Percentiles rank a stretch among this genome's conserved stretches.
phyloP scores from a whole-genome alignment of 2,113 vertebrate species.

The Zapus hudsonius region DNA sequence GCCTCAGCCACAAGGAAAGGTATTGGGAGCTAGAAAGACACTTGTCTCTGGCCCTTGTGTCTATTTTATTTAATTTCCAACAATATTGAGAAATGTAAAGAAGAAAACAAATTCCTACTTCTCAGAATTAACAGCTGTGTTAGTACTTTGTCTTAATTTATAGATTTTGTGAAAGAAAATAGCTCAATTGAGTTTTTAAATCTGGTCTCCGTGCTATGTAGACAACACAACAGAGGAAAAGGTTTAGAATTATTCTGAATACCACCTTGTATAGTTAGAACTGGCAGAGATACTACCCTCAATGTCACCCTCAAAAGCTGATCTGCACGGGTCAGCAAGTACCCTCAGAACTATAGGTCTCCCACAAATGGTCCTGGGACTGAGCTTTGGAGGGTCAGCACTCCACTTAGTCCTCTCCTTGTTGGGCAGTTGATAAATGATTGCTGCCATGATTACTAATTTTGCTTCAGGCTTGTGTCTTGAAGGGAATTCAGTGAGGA shows the following conservation, averaged over 20 bases:
- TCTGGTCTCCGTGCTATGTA: neutral
- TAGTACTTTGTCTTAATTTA: neutral
- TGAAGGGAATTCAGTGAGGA: neutral
- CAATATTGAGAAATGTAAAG: neutral
- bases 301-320: neutral
- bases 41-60: no score
- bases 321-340: no score
- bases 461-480: neutral
- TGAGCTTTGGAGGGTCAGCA: neutral
- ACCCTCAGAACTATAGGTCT: neutral
- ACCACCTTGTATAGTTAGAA: no score
- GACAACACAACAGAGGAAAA: neutral
- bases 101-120: neutral
- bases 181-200: neutral
- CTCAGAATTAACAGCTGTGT: neutral
- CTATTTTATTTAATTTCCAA: neutral
- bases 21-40: neutral
- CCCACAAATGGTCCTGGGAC: neutral
- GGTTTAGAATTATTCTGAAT: neutral
- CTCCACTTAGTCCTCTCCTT: neutral
- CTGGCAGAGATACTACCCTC: no score
- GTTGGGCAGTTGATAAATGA: accelerated
- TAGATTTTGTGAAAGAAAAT: neutral
- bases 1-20: neutral
- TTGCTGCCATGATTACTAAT: neutral